Evolutionary conservation across 2,113 vertebrate genomes (phyloP).

Genomic region (Budorcas taxicolor): DNA sequence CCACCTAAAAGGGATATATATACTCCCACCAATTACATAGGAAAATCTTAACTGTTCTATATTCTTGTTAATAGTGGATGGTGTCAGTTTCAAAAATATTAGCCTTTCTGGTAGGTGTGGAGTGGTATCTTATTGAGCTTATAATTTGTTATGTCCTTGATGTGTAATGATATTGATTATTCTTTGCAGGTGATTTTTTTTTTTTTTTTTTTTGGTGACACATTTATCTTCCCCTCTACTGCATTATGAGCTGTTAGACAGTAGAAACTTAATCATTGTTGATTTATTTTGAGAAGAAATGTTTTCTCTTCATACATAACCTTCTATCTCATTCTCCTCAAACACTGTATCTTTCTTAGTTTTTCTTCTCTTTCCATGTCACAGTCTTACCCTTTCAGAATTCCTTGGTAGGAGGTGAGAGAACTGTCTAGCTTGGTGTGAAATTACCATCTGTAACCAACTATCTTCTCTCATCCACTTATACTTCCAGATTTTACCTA

Average conservation of each 20-base stretch:
- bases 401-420: not conserved
- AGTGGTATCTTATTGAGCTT: not conserved
- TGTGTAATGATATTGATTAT: not conserved
- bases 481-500: not conserved
- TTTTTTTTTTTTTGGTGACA: not conserved
- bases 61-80: not conserved
- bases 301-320: not conserved
- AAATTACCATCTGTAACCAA: not conserved
- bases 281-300: not conserved
- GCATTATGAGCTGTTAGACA: not conserved
- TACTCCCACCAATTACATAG: no score
- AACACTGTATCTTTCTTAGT: not conserved
- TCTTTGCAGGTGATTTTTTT: not conserved
- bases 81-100: not conserved
- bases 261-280: not conserved
- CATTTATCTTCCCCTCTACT: no score
- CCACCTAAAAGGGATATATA: not conserved
- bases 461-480: not conserved
- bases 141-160: not conserved
- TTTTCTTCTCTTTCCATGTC: not conserved
- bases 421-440: not conserved
- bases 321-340: not conserved
- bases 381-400: not conserved
- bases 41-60: not conserved
- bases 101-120: not conserved